A percentile compares a stretch with the other conserved stretches of the same genome.
phyloP scores from a whole-genome alignment of 2,888 invertebrate genomes.

The Drosophila longiperda region DNA sequence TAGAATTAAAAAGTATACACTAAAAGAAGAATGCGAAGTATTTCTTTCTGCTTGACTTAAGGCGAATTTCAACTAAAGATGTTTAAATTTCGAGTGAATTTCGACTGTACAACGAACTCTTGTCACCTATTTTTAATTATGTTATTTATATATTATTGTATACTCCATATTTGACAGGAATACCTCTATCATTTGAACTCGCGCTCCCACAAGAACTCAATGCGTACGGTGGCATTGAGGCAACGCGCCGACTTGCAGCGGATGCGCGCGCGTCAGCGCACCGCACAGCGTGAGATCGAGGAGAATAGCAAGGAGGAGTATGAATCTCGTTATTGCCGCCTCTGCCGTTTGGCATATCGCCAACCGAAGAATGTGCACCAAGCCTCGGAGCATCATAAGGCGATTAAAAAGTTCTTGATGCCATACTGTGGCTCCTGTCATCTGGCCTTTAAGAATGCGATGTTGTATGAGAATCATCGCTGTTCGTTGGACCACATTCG shows the following conservation, averaged over 20 bases:
- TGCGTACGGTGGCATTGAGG: slow-evolving; percentile 90
- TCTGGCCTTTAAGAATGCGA: slow-evolving; percentile 92
- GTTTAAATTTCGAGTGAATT: background rate
- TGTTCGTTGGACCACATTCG: slow-evolving; percentile 92
- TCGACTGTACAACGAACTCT: background rate
- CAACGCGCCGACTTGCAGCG: slow-evolving; percentile 90
- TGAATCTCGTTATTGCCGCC: slow-evolving; percentile 90
- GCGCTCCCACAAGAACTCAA: slow-evolving; percentile 89
- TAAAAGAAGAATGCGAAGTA: no score
- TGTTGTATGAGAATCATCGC: slow-evolving; percentile 93
- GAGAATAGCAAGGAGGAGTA: slow-evolving; percentile 88
- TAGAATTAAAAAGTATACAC: no score
- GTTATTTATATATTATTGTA: background rate
- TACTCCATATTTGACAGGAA: slow-evolving; percentile 85
- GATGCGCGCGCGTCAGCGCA: slow-evolving; percentile 92
- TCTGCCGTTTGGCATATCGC: slow-evolving; percentile 91
- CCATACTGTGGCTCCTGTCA: slow-evolving; percentile 92
- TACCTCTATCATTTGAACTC: slow-evolving; percentile 91
- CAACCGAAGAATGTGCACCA: slow-evolving; percentile 92
- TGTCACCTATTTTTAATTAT: background rate
- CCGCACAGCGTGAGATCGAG: slow-evolving; percentile 92
- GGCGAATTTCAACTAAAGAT: background rate
- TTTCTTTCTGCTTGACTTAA: background rate
- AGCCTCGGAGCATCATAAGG: slow-evolving; percentile 91
- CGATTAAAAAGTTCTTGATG: slow-evolving; percentile 93